Evolutionary conservation across 2,113 vertebrate species (phyloP), one percentile per base, ranked within the genome.

Genomic region (Tetrao urogallus): DNA sequence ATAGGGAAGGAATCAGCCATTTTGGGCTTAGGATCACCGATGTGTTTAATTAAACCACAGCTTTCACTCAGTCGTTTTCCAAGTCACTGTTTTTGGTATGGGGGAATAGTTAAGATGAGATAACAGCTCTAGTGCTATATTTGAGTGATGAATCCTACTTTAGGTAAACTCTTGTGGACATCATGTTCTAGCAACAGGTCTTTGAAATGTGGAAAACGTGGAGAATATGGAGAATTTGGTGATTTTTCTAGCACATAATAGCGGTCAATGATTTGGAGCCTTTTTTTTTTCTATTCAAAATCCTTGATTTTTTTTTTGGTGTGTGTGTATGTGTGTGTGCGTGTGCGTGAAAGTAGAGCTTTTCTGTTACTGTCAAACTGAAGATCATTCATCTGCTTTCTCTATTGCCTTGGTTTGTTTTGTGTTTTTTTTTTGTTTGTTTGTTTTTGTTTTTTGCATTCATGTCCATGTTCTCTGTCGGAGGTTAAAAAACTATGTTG

Each of bases 341-440:
- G 38, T 10, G 38, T 38, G 38, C 10, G 9, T 38, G 38, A 38
- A 78, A 45, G 4, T 27, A 69, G 56, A 36, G 3, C 11, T 58
- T 82, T 63, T 6, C 22, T 70, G 25, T 0, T 0, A 14, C 34
- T 2, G 5, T 48, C 61, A 72, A 64, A 61, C 5, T 1, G n/a
- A 47, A 13, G 6, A 60, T 20, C 22, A 11, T 61, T 36, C 20
- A 28, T 34, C 58, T 79, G 11, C 24, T 42, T 77, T 73, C 72
- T 8, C 36, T 40, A 17, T 58, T 71, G 47, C 8, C 2, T 21
- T 1, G 16, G 40, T 40, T 40, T 40, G 11, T 40, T 40, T 40
- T 40, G 11, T 43, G 14, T 42, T 42, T 42, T 8, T 38, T 38
- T 38, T 38, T 42, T 42, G n/a, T 42, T 14, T 42, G 40, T 13